phyloP scores from a whole-genome alignment of 1,140 invertebrate genomes.

The Drosophila tristis region DNA sequence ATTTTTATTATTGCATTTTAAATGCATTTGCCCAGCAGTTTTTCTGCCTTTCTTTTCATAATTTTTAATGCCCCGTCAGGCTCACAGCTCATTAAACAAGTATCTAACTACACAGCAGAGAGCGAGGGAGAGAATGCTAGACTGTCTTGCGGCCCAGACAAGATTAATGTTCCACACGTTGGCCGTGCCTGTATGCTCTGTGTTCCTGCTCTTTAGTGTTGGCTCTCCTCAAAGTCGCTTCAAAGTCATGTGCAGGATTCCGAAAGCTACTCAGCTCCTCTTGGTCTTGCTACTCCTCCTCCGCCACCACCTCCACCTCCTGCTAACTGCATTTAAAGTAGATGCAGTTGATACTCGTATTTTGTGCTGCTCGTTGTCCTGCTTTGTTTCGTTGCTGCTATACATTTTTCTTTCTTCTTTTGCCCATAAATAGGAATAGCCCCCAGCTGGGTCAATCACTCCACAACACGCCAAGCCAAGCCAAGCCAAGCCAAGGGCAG shows the following conservation, averaged over 20 bases:
- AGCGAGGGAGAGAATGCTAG: constrained; percentile 37
- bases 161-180: constrained; percentile 70
- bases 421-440: constrained; percentile 34
- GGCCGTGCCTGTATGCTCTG: constrained; percentile 32
- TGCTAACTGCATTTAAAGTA: constrained; percentile 74
- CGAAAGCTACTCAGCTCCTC: constrained; percentile 31
- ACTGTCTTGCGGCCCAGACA: constrained; percentile 52
- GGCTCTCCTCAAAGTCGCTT: constrained; percentile 64
- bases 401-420: constrained; percentile 16
- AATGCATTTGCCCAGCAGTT: constrained; percentile 62
- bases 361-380: constrained; percentile 6
- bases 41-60: constrained; percentile 57
- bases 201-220: neutral
- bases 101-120: constrained; percentile 20
- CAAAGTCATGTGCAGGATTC: constrained; percentile 78
- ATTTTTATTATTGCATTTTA: constrained; percentile 83
- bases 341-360: constrained; percentile 33
- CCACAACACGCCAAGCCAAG: constrained; percentile 40
- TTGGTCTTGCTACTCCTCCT: neutral
- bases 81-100: constrained; percentile 74
- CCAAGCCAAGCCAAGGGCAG: too few species aligned
- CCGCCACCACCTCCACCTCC: neutral
- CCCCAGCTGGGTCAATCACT: constrained; percentile 69
- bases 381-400: constrained; percentile 35
- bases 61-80: constrained; percentile 68